Evolutionary conservation across 2,888 invertebrate genomes (phyloP).

Genomic region (Trypoxylon attenuatum): DNA sequence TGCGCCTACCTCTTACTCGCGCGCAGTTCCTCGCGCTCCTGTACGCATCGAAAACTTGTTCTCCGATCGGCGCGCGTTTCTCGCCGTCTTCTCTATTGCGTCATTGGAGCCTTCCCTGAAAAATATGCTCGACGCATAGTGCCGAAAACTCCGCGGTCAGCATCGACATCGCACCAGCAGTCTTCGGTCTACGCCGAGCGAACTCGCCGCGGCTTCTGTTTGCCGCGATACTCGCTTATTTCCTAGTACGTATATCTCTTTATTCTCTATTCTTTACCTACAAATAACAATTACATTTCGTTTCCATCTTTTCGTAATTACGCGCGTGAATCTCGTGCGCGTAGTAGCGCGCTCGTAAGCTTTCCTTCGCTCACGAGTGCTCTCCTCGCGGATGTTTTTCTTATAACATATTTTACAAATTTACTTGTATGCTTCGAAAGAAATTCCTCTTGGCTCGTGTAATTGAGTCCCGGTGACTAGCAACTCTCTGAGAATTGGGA

Average conservation of each 20-base stretch:
- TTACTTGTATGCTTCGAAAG: no score
- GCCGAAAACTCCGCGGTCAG: not conserved
- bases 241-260: conserved; percentile 14
- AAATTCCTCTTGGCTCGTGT: no score
- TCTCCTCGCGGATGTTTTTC: no score
- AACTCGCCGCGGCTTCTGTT: not conserved
- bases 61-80: not conserved
- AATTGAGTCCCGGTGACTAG: not conserved
- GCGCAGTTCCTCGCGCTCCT: no score
- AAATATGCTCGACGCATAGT: conserved; percentile 11
- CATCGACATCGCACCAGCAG: not conserved
- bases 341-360: not conserved
- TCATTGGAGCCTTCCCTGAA: conserved; percentile 17
- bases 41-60: not conserved
- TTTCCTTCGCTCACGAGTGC: no score
- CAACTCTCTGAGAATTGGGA: not conserved
- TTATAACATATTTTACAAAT: no score
- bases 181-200: conserved; percentile 2
- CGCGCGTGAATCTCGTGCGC: not conserved
- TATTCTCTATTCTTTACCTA: no score
- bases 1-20: no score
- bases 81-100: conserved; percentile 9
- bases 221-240: not conserved
- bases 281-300: no score
- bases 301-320: not conserved